A percentile compares a stretch with the other conserved stretches of the same genome.
Evolutionary conservation across 2,113 vertebrate species (phyloP).

Genomic region (Calypte anna): DNA sequence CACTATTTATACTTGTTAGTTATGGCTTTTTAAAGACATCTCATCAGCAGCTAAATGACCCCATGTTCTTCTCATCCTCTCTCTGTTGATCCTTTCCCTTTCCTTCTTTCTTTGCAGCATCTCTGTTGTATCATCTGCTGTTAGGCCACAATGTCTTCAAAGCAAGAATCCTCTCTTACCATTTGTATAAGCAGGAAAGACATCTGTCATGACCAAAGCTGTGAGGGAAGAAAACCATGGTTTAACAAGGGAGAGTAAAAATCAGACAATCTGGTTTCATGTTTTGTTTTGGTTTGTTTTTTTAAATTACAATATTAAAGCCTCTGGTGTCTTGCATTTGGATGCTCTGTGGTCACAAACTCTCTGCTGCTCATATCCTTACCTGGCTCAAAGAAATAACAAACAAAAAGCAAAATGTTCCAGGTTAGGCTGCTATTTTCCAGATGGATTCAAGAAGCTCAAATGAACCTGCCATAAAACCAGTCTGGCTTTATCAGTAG

Average conservation of each 20-base stretch:
- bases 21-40: background rate
- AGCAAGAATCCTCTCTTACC: background rate
- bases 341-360: background rate
- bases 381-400: background rate
- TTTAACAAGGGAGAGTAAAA: background rate
- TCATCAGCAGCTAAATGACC: background rate
- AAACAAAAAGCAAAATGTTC: background rate
- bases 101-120: background rate
- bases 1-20: background rate
- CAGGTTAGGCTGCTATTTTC: background rate
- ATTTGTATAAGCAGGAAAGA: background rate
- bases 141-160: background rate
- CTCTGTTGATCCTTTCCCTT: background rate
- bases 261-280: background rate
- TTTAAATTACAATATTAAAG: background rate
- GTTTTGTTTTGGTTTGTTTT: background rate
- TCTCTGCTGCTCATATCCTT: background rate
- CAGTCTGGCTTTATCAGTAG: background rate
- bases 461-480: background rate
- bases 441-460: background rate
- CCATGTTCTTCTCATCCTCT: background rate
- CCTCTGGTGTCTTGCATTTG: fast-evolving
- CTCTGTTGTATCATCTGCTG: background rate
- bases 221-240: background rate
- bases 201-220: background rate